Base-by-base conservation (phyloP, 1,140 invertebrate genomes). In the Callitettix versicolor region DNA sequence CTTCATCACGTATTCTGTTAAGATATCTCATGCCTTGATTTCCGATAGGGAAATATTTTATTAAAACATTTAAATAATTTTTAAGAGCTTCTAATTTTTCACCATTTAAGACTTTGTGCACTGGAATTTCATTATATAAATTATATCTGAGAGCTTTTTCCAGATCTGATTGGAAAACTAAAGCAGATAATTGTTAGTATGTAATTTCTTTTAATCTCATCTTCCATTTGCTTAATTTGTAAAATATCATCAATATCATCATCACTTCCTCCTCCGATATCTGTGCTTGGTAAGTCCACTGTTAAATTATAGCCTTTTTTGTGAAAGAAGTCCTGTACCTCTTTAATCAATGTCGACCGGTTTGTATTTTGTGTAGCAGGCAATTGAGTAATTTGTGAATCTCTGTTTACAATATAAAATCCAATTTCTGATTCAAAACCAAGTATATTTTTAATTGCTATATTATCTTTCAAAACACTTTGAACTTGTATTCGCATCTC, bases 101-200 rank as follows among this genome's bases (percentile, higher is more conserved):
- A 1, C 81, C 86, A 21, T 72, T 70, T 48, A 96, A 84, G 17
- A 55, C 42, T 68, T 81, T 81, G 41, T 77, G 72, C 51, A 82
- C 73, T 9, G 80, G 72, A 9, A 97, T 78, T 75, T 97, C 94
- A 61, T 89, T 83, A 58, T 77, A 76, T 5, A 96, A 73, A 12
- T 84, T 82, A 65, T 86, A 89, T 61, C 80, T 76, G 11, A 96
- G 63, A 0, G 88, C 83, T 65, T 82, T 86, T 70, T 95, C 89
- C 43, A 97, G 68, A 70, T 97, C 93, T 50, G 81, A 75, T 71
- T 92, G 87, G 66, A 85, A 91, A 0, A 92, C 73, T 9, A 71
- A 62, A 64, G 83, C 79, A 12, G 60, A 47, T 38, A 69, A 65
- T 57, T 65, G 58, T 60, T 68, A 2, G 22, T 53, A 26, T 69